Percentiles rank a stretch among this genome's conserved stretches.
Evolutionary conservation across 2,797 vertebrate genomes (phyloP).

Genomic region (Paratrypauchen microcephalus): DNA sequence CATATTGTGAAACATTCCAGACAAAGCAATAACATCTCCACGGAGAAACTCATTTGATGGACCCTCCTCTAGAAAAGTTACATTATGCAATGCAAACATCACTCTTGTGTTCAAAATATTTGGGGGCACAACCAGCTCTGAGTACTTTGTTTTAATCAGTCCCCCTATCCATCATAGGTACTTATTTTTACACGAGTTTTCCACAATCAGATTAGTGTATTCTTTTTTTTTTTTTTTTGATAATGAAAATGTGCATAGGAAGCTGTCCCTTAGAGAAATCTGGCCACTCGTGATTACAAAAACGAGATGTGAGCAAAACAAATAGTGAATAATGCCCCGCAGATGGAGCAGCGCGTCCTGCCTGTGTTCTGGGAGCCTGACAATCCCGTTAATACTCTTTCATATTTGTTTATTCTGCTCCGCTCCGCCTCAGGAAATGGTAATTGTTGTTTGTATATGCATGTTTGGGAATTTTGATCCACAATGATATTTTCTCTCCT

Average conservation of each 20-base stretch:
- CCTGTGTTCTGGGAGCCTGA: conserved; percentile 31
- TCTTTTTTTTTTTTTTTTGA: neutral
- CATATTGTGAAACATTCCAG: too few species aligned
- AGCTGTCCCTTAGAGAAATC: conserved; percentile 44
- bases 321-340: conserved; percentile 54
- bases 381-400: conserved; percentile 46
- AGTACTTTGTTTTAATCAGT: neutral
- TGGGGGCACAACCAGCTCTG: neutral
- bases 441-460: conserved; percentile 72
- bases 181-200: neutral
- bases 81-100: neutral
- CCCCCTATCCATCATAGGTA: neutral
- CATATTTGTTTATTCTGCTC: conserved; percentile 63
- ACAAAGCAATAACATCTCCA: too few species aligned
- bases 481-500: conserved; percentile 62
- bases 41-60: too few species aligned
- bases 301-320: conserved; percentile 61
- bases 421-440: conserved; percentile 51
- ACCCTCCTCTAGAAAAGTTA: too few species aligned
- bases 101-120: neutral
- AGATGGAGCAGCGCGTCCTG: conserved; percentile 39
- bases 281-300: conserved; percentile 64
- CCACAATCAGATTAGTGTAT: neutral
- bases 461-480: conserved; percentile 66
- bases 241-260: conserved; percentile 45